Evolutionary conservation across 2,113 vertebrate genomes (phyloP), one percentile per base, ranked within the genome.

Genomic region (Meleagris gallopavo): DNA sequence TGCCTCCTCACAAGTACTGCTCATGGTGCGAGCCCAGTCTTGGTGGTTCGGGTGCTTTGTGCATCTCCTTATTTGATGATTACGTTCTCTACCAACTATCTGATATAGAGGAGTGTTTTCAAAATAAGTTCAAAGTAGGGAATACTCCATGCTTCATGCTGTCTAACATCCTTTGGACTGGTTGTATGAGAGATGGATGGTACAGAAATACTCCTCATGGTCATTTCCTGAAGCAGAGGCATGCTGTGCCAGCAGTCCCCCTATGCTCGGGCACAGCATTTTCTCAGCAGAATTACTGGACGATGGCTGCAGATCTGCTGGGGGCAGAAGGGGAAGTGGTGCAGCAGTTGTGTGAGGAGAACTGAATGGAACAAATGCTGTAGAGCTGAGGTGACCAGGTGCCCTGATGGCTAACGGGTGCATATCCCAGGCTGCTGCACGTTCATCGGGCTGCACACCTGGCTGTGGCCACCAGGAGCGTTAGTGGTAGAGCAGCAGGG

Each of bases 11-110:
- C 11, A 30, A 32, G 29, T 16, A 30, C 16, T 30, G 29, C 54
- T 30, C 54, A 29, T 15, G 52, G 14, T 16, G 27, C 2, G 25
- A 54, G 27, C 60, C 8, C 71, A 16, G 67, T 38, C 78, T 34
- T 3, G 73, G 40, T 27, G 50, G 1, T 22, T 10, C 1, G 2
- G 18, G 0, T 15, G 45, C 82, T 54, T 52, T 9, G 64, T 0
- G 30, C 4, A 5, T 4, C 7, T 3, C 16, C 75, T 18, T 22
- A 1, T 13, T 27, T 22, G 25, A 10, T 30, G 0, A 20, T 2
- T 41, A 8, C 10, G 40, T 20, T n/a, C 2, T 3, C 19, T 29
- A 48, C 27, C 66, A 14, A 32, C 45, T 45, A 5, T 2, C 16
- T 11, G 67, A 27, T 8, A 1, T 3, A 18, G 55, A 11, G 58